Conservation (phyloP, 2,113 vertebrate species). For the Vidua chalybeata region DNA sequence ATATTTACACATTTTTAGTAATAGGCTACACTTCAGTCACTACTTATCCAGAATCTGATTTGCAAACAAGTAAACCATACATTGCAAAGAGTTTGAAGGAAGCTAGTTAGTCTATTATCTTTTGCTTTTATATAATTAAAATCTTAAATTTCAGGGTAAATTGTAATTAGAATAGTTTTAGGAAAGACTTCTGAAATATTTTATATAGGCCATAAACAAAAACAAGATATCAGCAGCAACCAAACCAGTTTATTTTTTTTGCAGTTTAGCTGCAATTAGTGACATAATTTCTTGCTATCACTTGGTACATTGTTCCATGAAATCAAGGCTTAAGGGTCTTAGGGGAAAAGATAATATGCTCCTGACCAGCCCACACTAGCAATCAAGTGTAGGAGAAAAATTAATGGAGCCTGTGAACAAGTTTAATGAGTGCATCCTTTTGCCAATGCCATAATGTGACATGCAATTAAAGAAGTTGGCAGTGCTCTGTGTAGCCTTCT, state of each 20-base stretch:
- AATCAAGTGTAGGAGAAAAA: background rate
- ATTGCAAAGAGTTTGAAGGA: background rate
- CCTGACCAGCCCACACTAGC: background rate
- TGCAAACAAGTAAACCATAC: background rate
- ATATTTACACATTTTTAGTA: background rate
- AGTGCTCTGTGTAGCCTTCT: background rate
- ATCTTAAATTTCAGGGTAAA: background rate
- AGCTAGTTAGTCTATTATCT: background rate
- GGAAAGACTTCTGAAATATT: background rate
- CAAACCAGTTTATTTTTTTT: background rate
- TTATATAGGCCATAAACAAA: background rate
- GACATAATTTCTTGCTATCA: background rate
- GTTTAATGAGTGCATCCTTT: background rate
- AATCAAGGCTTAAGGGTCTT: background rate
- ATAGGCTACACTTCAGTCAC: background rate
- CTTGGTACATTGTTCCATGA: background rate
- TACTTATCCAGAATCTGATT: background rate
- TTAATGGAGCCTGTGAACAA: background rate
- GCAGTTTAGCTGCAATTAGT: background rate
- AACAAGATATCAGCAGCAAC: background rate
- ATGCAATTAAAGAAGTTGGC: background rate
- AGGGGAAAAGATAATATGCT: background rate
- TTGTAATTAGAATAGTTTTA: background rate
- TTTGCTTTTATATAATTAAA: background rate
- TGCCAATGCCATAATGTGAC: background rate